phyloP scores from a whole-genome alignment of 1,140 invertebrate genomes.

The Hylaeus volcanicus region DNA sequence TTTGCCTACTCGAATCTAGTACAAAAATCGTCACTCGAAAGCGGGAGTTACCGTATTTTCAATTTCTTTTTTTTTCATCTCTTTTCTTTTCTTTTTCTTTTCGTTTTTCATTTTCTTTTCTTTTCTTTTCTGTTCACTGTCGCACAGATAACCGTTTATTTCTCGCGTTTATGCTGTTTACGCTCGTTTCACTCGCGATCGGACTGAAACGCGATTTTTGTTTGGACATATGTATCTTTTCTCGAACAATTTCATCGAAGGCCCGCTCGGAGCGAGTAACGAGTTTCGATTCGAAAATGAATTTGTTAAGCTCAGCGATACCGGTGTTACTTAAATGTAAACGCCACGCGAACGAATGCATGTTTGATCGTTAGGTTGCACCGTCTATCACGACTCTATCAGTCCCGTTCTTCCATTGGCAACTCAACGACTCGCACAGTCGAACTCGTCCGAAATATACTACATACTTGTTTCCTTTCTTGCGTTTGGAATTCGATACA shows the following conservation, averaged over 20 bases:
- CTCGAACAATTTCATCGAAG: neutral
- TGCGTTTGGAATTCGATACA: constrained; percentile 29
- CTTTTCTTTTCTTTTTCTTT: too few species aligned
- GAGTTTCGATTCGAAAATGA: constrained; percentile 9
- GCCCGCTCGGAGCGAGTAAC: neutral
- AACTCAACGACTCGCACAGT: neutral
- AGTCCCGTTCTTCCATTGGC: neutral
- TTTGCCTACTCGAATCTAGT: too few species aligned
- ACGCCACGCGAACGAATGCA: constrained; percentile 16
- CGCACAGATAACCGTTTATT: constrained; percentile 53
- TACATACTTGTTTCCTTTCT: neutral
- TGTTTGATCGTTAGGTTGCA: constrained; percentile 4
- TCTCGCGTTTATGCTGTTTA: constrained; percentile 46
- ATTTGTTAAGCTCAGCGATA: constrained; percentile 33
- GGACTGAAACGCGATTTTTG: constrained; percentile 38
- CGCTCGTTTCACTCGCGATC: constrained; percentile 44
- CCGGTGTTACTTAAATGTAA: constrained; percentile 8
- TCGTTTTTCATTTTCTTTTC: constrained; percentile 23
- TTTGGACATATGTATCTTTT: constrained; percentile 5
- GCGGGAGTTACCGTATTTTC: constrained; percentile 16
- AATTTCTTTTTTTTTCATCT: constrained; percentile 19
- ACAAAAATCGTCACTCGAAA: constrained; percentile 15
- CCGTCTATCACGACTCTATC: neutral
- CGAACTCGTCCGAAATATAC: constrained; percentile 1
- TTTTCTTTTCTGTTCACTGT: constrained; percentile 39